A percentile compares a stretch with the other conserved stretches of the same genome.
Evolutionary conservation across 1,140 invertebrate species (phyloP).

Genomic region (Reticulitermes speratus): DNA sequence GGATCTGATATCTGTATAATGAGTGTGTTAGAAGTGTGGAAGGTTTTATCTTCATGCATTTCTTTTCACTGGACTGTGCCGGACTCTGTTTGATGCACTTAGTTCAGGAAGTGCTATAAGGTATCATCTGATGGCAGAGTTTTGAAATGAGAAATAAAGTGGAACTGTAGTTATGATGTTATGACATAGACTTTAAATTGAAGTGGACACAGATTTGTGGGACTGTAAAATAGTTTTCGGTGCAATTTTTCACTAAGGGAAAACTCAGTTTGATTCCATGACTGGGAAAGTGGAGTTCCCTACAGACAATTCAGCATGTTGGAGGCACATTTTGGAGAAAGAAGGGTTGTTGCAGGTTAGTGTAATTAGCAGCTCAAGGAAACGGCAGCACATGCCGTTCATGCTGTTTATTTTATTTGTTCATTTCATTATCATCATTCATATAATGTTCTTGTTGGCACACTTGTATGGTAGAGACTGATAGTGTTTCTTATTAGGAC

Average conservation of each 20-base stretch:
- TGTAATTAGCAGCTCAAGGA: neutral
- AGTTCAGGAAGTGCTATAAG: too few relatives aligned
- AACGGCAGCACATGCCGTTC: neutral
- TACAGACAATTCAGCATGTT: constrained; percentile 35
- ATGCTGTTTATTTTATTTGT: neutral
- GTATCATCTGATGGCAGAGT: too few relatives aligned
- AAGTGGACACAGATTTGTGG: neutral
- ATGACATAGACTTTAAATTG: neutral
- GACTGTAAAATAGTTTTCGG: neutral
- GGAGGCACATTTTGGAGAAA: constrained; percentile 31
- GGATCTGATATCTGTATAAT: neutral
- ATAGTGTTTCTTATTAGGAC: neutral
- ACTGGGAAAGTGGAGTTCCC: constrained; percentile 30
- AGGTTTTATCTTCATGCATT: neutral
- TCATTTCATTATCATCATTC: constrained; percentile 1
- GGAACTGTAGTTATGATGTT: neutral
- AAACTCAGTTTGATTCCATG: constrained; percentile 23
- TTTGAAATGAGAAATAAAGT: neutral
- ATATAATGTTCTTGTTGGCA: constrained; percentile 13
- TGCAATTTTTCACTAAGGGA: neutral
- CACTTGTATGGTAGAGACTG: neutral
- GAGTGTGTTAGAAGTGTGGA: neutral
- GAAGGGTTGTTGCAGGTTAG: constrained; percentile 34
- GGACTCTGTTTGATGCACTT: neutral
- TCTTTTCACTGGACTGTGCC: neutral